Conservation (phyloP, 2,797 vertebrate genomes). For the Sebastes reedi region DNA sequence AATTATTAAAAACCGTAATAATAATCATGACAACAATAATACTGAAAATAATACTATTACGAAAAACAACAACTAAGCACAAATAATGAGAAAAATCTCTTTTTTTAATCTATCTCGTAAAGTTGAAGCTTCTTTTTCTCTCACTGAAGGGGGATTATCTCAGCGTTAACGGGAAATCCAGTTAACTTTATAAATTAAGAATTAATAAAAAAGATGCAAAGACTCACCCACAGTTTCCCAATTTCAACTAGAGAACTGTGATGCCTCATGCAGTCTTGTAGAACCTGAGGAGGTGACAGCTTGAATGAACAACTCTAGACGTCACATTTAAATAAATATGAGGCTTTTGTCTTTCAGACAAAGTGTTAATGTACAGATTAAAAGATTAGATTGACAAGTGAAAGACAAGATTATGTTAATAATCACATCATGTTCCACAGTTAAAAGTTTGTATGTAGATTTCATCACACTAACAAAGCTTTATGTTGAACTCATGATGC, state of each 20-base stretch:
- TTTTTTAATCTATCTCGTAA: background rate
- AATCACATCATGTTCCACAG: background rate
- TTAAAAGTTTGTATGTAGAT: background rate
- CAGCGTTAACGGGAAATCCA: background rate
- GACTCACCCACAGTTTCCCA: constrained; percentile 92
- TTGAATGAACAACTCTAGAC: background rate
- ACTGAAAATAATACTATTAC: too few relatives aligned
- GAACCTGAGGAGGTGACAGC: constrained; percentile 81
- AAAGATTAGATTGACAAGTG: background rate
- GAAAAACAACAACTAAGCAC: background rate
- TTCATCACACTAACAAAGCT: background rate
- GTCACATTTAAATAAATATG: background rate
- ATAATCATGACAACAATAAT: too few relatives aligned
- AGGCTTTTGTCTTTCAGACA: background rate
- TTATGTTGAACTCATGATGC: background rate
- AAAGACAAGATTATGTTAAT: background rate
- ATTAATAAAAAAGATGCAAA: background rate
- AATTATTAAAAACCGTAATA: too few relatives aligned
- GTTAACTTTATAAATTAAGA: too few relatives aligned
- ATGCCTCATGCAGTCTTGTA: constrained; percentile 97
- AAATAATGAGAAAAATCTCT: background rate
- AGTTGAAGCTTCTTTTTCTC: background rate
- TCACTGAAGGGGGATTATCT: background rate
- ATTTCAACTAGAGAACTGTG: constrained; percentile 90
- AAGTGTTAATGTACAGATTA: background rate